These are phyloP conservation scores for Pseudoips prasinana DNA, from an alignment of 2,888 invertebrate genomes.

Conservation along the genomic window DNA sequence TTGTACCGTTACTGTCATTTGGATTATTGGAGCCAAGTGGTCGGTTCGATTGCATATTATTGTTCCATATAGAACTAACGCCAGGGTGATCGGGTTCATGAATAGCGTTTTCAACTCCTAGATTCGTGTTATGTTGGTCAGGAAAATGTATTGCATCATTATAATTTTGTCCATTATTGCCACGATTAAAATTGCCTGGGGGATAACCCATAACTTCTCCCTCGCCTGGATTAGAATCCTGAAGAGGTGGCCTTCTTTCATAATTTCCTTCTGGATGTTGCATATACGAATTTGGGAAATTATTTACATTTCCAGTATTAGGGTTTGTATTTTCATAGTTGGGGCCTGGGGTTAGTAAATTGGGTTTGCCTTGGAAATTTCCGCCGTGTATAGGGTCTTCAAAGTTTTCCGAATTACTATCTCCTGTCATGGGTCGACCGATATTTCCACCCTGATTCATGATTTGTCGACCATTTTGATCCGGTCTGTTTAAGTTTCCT, in stretches of 20 bases:
- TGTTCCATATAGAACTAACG: background rate
- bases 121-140: background rate
- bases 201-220: background rate
- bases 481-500: slow-evolving; percentile 7
- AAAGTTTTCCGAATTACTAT: background rate
- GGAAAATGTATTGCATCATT: background rate
- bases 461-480: too few relatives aligned
- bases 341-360: too few relatives aligned
- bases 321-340: background rate
- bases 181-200: background rate
- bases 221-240: too few relatives aligned
- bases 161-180: background rate
- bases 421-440: slow-evolving; percentile 2
- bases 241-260: too few relatives aligned
- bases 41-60: background rate
- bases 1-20: slow-evolving; percentile 11
- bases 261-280: too few relatives aligned
- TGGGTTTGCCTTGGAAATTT: background rate
- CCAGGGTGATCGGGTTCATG: background rate
- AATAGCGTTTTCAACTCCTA: background rate
- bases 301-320: background rate
- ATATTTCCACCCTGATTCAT: background rate
- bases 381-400: background rate
- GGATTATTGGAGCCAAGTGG: slow-evolving; percentile 6
- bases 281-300: background rate